phyloP scores from a whole-genome alignment of 2,888 invertebrate species.

The Smittia sp. region DNA sequence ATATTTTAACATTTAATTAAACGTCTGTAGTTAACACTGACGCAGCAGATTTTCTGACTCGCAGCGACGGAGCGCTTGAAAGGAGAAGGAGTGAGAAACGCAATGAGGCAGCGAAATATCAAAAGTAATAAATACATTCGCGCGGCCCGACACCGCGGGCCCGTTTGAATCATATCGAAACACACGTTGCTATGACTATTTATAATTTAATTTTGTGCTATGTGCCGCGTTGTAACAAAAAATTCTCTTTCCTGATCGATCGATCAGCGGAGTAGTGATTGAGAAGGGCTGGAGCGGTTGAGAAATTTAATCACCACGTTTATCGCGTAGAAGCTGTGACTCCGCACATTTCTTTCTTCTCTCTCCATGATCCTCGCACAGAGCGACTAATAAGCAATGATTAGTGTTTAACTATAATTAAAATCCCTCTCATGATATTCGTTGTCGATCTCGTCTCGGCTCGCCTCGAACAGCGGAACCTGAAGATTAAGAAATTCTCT shows the following conservation, averaged over 20 bases:
- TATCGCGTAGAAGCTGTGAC: constrained; percentile 15
- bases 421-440: background rate
- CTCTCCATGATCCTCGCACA: background rate
- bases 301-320: constrained; percentile 39
- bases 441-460: too few relatives aligned
- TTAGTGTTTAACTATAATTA: constrained; percentile 23
- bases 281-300: constrained; percentile 23
- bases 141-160: constrained; percentile 5
- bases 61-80: background rate
- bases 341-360: background rate
- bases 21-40: constrained; percentile 41
- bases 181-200: constrained; percentile 29
- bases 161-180: constrained; percentile 27
- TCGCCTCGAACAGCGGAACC: background rate
- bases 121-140: constrained; percentile 40
- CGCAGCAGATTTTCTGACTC: constrained; percentile 35
- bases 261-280: background rate
- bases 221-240: background rate
- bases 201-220: constrained; percentile 39
- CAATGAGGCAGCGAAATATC: constrained; percentile 40
- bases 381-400: constrained; percentile 18
- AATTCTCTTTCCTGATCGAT: constrained; percentile 18
- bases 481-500: background rate
- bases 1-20: constrained; percentile 41
- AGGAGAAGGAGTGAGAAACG: constrained; percentile 33